These are phyloP conservation scores for Candoia aspera DNA, from an alignment of 2,113 vertebrate species.

Conservation along the genomic window DNA sequence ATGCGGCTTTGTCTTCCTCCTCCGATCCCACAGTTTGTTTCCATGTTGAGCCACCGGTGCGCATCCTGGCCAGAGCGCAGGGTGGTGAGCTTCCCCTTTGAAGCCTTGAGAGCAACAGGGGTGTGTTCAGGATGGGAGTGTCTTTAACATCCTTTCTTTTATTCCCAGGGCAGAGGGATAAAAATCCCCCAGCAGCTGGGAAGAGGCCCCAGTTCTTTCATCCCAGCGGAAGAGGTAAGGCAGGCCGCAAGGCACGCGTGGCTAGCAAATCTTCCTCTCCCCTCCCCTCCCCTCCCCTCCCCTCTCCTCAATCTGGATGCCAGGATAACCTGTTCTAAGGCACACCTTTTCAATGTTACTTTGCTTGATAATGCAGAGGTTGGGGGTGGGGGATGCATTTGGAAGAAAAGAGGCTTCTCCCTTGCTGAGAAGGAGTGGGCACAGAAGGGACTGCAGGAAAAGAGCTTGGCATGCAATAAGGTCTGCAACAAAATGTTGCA, in stretches of 20 bases:
- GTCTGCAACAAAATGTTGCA: neutral
- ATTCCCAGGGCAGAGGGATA: constrained; percentile 58
- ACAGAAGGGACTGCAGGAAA: neutral
- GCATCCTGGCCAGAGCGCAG: neutral
- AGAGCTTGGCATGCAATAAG: neutral
- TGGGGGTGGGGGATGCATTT: neutral
- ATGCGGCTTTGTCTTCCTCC: neutral
- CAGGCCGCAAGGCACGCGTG: no score
- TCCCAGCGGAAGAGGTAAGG: constrained; percentile 73
- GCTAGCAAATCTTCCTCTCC: no score
- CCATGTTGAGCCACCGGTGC: neutral
- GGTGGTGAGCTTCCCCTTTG: neutral
- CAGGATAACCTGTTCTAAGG: neutral
- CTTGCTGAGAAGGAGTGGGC: neutral
- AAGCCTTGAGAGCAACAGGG: no score
- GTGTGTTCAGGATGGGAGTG: neutral
- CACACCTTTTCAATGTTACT: neutral
- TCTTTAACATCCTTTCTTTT: constrained; percentile 13
- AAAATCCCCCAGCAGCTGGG: constrained; percentile 46
- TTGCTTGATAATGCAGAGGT: neutral
- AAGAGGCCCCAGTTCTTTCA: constrained; percentile 71
- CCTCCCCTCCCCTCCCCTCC: no score
- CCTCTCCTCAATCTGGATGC: neutral
- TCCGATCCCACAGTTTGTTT: neutral
- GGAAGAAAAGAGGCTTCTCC: no score